Conservation (phyloP, 1,140 invertebrate species). For the Stenopsyche tienmushanensis region DNA sequence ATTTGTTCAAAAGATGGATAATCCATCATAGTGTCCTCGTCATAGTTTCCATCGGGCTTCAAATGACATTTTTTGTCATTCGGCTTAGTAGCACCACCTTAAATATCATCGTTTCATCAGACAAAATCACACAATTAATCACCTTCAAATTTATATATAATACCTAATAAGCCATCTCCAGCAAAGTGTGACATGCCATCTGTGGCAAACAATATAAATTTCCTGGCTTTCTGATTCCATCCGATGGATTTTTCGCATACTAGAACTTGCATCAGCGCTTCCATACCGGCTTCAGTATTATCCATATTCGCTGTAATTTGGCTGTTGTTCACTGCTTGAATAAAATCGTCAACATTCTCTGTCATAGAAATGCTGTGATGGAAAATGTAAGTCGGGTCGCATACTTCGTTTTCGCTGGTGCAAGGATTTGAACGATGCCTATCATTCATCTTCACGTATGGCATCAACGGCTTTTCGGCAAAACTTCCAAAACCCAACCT, state of each 20-base stretch:
- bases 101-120: neutral
- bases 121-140: neutral
- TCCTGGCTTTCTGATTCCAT: slow-evolving; percentile 60
- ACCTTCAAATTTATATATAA: neutral
- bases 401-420: slow-evolving; percentile 47
- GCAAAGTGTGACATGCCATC: slow-evolving; percentile 66
- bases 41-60: slow-evolving; percentile 57
- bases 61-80: slow-evolving; percentile 60
- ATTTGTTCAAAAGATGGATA: slow-evolving; percentile 66
- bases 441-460: slow-evolving; percentile 65
- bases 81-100: slow-evolving; percentile 53
- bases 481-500: slow-evolving; percentile 81
- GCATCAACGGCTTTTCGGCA: slow-evolving; percentile 80
- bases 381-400: slow-evolving; percentile 69
- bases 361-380: slow-evolving; percentile 68
- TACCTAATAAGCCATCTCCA: slow-evolving; percentile 62
- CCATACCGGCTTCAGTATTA: slow-evolving; percentile 95
- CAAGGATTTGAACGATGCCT: slow-evolving; percentile 58
- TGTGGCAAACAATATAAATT: slow-evolving; percentile 63
- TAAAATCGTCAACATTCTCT: slow-evolving; percentile 51
- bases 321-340: slow-evolving; percentile 61
- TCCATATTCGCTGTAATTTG: slow-evolving; percentile 94
- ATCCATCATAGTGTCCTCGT: slow-evolving; percentile 57
- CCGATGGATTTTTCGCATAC: slow-evolving; percentile 74
- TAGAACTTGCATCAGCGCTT: slow-evolving; percentile 98